Base-by-base conservation (phyloP, 2,797 vertebrate species). In the Rhodeus uyekii region DNA sequence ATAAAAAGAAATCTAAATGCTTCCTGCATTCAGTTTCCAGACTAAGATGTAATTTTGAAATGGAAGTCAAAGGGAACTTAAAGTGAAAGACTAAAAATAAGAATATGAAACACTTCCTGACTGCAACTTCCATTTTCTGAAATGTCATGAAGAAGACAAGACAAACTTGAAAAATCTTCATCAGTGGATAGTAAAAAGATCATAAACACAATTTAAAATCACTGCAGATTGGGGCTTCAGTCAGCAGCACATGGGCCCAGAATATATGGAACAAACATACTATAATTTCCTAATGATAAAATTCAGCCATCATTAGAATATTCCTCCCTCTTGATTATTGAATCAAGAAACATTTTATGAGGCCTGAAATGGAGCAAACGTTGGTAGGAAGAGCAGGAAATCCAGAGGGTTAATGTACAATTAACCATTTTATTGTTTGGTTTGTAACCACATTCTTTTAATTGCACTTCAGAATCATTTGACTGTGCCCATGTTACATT, bases 371-470 rank as follows among this genome's bases (percentile, higher is more conserved):
- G 16, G 32, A 63, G 42, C 39, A 50, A 81, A 63, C 27, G 6
- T 8, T 46, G 9, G 34, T 38, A 9, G 12, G 29, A 29, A 24
- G 36, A 69, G 42, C 60, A 83, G 82, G 69, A 63, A 69, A 74
- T 42, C 36, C 63, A 60, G 46, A 68, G 22, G 29, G 5, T 78
- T 55, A 48, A 67, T 69, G 63, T 50, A 29, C 71, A 60, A 80
- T 80, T 76, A 76, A 74, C 42, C 34, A 1, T 79, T 78, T 83
- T 42, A 74, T 74, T 74, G 76, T 74, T 67, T 53, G 42, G 75
- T 72, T 60, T 53, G 65, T 36, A 39, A 78, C 76, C 82, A 64
- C 76, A 78, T 65, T 34, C 34, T 24, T 73, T 72, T 83, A 73
- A 65, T 38, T 36, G 42, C 44, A 24, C 46, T 36, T 77, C 18